Conservation (phyloP, 2,797 vertebrate genomes). For the Poecile montanus region DNA sequence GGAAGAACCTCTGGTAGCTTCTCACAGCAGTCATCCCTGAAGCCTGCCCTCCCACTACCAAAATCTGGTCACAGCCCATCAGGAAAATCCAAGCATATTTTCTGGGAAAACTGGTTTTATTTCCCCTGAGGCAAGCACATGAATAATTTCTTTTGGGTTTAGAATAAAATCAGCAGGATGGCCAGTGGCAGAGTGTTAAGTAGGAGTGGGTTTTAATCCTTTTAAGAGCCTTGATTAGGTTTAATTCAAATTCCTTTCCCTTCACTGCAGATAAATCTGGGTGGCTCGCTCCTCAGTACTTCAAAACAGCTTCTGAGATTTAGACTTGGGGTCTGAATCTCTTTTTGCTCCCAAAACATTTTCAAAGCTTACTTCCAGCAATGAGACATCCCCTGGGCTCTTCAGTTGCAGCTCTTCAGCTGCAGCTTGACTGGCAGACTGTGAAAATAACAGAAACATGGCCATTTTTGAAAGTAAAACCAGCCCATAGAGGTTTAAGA, state of each 20-base stretch:
- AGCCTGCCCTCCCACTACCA: neutral
- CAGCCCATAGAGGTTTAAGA: neutral
- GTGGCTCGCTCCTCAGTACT: neutral
- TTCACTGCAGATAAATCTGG: neutral
- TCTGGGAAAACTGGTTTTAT: conserved; percentile 12
- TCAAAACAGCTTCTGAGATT: neutral
- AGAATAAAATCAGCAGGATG: neutral
- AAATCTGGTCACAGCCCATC: neutral
- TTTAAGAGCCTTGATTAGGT: neutral
- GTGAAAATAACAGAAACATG: neutral
- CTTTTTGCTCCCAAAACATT: neutral
- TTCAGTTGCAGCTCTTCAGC: neutral
- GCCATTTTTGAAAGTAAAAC: neutral
- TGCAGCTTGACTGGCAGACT: neutral
- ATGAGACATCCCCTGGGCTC: neutral
- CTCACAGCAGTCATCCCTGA: neutral
- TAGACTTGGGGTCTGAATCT: neutral
- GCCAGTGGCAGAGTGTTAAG: neutral
- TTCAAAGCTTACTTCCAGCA: neutral
- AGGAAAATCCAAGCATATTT: neutral
- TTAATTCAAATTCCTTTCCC: neutral
- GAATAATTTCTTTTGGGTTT: neutral
- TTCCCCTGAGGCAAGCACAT: neutral
- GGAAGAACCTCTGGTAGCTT: neutral
- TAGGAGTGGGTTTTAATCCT: neutral